Percentiles rank a stretch among this genome's conserved stretches.
These are phyloP conservation scores for Acanthurus tractus DNA, from an alignment of 2,797 vertebrate species.

Conservation along the genomic window DNA sequence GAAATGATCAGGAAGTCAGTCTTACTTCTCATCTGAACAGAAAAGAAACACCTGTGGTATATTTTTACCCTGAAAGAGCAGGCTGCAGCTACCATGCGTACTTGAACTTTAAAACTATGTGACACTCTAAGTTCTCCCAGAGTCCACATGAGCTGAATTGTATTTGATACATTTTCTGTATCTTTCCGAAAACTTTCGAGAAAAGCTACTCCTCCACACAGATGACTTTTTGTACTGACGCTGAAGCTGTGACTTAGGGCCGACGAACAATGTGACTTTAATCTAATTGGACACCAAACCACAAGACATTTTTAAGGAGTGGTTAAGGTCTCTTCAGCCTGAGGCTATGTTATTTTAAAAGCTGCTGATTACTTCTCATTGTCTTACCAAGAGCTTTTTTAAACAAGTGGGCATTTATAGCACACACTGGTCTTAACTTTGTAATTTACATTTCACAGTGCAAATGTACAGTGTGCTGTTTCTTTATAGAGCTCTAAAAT, in stretches of 20 bases:
- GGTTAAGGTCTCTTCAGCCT: constrained; percentile 31
- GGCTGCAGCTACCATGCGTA: not conserved
- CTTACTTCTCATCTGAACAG: constrained; percentile 50
- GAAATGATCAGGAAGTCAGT: constrained; percentile 75
- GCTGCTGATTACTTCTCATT: constrained; percentile 36
- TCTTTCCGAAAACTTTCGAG: not conserved
- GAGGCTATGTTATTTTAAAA: constrained; percentile 45
- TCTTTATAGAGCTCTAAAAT: constrained; percentile 9
- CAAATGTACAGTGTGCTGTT: not conserved
- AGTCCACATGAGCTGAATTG: not conserved
- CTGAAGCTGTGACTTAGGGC: constrained; percentile 33
- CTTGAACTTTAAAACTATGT: constrained; percentile 6
- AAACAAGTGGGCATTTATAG: constrained; percentile 8
- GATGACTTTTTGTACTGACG: constrained; percentile 10
- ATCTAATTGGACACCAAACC: constrained; percentile 49
- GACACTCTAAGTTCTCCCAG: not conserved
- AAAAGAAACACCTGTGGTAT: constrained; percentile 64
- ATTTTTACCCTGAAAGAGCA: constrained; percentile 34
- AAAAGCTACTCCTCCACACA: constrained; percentile 3
- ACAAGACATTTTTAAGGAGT: constrained; percentile 37
- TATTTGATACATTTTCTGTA: not conserved
- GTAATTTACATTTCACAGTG: not conserved
- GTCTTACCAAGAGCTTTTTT: constrained; percentile 27
- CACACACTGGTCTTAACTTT: constrained; percentile 8
- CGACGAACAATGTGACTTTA: constrained; percentile 34